A percentile compares a stretch with the other conserved stretches of the same genome.
phyloP scores from a whole-genome alignment of 2,888 invertebrate genomes.

The Chrysina gloriosa region DNA sequence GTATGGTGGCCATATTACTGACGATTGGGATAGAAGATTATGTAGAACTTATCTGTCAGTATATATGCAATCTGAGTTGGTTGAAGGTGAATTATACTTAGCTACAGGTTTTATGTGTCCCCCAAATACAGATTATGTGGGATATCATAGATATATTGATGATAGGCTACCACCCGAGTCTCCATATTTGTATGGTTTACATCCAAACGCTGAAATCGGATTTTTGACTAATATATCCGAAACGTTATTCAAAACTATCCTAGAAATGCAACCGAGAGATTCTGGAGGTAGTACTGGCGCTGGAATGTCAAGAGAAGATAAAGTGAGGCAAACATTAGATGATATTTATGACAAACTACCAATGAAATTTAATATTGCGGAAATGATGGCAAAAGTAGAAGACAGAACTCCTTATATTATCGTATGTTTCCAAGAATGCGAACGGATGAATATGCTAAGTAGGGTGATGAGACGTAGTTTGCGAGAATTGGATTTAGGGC shows the following conservation, averaged over 20 bases:
- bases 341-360: slow-evolving; percentile 91
- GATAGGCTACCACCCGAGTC: slow-evolving; percentile 88
- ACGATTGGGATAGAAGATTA: slow-evolving; percentile 93
- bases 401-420: slow-evolving; percentile 92
- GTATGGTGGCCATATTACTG: slow-evolving; percentile 98
- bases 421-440: slow-evolving; percentile 93
- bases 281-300: slow-evolving; percentile 77
- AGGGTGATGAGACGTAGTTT: slow-evolving; percentile 84
- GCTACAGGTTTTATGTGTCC: slow-evolving; percentile 90
- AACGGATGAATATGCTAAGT: slow-evolving; percentile 91
- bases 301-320: slow-evolving; percentile 84
- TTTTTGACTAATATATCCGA: slow-evolving; percentile 90
- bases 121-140: slow-evolving; percentile 86
- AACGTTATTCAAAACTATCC: slow-evolving; percentile 82
- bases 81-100: slow-evolving; percentile 86
- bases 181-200: slow-evolving; percentile 90
- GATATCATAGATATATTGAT: slow-evolving; percentile 91
- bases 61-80: slow-evolving; percentile 87
- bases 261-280: slow-evolving; percentile 92
- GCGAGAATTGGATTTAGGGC: slow-evolving; percentile 86
- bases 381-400: slow-evolving; percentile 87
- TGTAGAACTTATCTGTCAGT: slow-evolving; percentile 88
- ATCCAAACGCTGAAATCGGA: slow-evolving; percentile 95
- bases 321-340: slow-evolving; percentile 79
- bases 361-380: slow-evolving; percentile 86